phyloP scores from a whole-genome alignment of 1,140 invertebrate species.

The Chironomus striatipennis region DNA sequence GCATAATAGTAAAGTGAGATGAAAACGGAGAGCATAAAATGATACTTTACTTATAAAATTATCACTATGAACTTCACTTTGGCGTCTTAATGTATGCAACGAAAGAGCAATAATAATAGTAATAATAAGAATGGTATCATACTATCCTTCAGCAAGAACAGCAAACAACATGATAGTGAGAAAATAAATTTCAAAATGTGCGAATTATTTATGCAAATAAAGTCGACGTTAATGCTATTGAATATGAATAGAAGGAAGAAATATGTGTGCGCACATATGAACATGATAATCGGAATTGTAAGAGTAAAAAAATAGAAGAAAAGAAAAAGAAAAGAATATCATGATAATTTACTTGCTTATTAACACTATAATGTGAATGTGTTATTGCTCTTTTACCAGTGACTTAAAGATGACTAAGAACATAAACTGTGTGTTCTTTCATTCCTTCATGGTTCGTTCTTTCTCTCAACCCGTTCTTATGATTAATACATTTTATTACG shows the following conservation, averaged over 20 bases:
- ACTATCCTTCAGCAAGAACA: neutral
- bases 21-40: neutral
- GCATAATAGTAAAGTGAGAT: neutral
- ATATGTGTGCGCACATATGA: neutral
- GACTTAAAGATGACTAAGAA: neutral
- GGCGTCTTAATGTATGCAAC: no score
- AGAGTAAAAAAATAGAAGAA: neutral
- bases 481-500: neutral
- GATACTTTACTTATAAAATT: constrained; percentile 1
- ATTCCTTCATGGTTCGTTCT: neutral
- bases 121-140: no score
- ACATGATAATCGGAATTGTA: neutral
- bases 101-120: no score
- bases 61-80: neutral
- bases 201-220: constrained; percentile 14
- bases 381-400: neutral
- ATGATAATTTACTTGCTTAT: constrained; percentile 9
- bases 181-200: constrained; percentile 1
- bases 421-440: neutral
- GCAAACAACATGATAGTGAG: neutral
- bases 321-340: neutral
- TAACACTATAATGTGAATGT: neutral
- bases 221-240: constrained; percentile 6
- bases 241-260: neutral
- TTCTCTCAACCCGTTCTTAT: neutral